Conservation (phyloP, 2,113 vertebrate genomes). For the Cavia aperea region DNA sequence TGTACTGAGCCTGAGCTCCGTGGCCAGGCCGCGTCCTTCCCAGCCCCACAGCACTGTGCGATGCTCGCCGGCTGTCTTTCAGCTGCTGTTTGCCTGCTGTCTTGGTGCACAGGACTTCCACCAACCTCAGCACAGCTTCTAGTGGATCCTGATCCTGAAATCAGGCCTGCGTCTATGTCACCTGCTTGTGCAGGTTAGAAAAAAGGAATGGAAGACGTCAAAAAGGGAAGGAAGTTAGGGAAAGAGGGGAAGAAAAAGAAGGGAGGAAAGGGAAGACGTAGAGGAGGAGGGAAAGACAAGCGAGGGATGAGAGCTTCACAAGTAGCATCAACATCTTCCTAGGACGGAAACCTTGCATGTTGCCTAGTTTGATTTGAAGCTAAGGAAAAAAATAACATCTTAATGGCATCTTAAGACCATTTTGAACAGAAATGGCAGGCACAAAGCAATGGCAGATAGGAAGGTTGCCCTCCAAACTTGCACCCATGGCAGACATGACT, state of each 20-base stretch:
- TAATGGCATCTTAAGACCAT: not conserved
- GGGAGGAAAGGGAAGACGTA: no score
- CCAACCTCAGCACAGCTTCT: not conserved
- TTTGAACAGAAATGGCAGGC: not conserved
- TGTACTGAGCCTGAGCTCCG: not conserved
- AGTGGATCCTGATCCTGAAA: not conserved
- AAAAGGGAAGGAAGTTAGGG: not conserved
- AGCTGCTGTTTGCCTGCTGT: not conserved
- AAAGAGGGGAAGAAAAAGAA: not conserved
- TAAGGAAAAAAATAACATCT: not conserved
- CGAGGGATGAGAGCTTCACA: not conserved
- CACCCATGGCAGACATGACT: not conserved
- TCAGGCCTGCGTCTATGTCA: not conserved
- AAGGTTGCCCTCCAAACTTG: rapidly evolving
- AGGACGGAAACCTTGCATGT: not conserved
- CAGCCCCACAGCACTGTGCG: not conserved
- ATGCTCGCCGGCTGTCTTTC: rapidly evolving
- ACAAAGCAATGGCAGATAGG: not conserved
- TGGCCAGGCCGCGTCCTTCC: no score
- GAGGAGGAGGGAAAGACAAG: no score
- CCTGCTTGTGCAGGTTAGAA: not conserved
- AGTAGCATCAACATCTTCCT: not conserved
- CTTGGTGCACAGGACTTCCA: not conserved
- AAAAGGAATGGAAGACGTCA: not conserved
- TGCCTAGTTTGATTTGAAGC: not conserved